Evolutionary conservation across 2,888 invertebrate genomes (phyloP), one percentile per base, ranked within the genome.

Genomic region (Caradrina kadenii): DNA sequence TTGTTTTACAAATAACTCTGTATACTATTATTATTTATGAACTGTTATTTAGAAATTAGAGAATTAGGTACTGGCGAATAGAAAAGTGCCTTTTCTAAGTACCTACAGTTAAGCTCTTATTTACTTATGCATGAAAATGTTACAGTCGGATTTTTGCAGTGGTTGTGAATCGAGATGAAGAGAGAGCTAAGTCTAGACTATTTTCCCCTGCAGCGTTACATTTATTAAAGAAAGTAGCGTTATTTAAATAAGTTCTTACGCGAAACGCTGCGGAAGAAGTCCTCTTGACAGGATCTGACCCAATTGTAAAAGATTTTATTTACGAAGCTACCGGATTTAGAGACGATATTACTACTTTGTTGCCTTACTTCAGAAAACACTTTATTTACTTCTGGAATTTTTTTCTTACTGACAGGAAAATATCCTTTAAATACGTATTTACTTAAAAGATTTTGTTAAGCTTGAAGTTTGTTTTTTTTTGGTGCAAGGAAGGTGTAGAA

Each of bases 271-370:
- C 48, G 49, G 39, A 63, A 48, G 13, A 5, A 72, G 3, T 39
- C 31, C 15, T 26, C 55, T 50, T 63, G 54, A 72, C 60, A 81
- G 69, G 69, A 72, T 81, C 63, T 80, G 75, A 79, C 75, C 79
- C 63, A 81, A 75, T 69, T 81, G 59, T 67, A 60, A 75, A 70
- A 78, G 71, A 80, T 67, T 76, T 68, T 72, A 65, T 72, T 72
- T 74, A 42, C 26, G 55, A 71, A 70, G 60, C 61, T 62, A 11
- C 49, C 13, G 42, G 63, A 63, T 61, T 70, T 52, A 26, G 21
- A 48, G 52, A 19, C 8, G 52, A 65, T 53, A 65, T 35, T 39
- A 52, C 17, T 64, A 73, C 61, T 58, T 64, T 31, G 50, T 55
- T 53, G 60, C 35, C 45, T 35, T 60, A 35, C 49, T 63, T 56